A percentile compares a stretch with the other conserved stretches of the same genome.
Conservation (phyloP, 2,888 invertebrate genomes). For the Orthonychiurus folsomi region DNA sequence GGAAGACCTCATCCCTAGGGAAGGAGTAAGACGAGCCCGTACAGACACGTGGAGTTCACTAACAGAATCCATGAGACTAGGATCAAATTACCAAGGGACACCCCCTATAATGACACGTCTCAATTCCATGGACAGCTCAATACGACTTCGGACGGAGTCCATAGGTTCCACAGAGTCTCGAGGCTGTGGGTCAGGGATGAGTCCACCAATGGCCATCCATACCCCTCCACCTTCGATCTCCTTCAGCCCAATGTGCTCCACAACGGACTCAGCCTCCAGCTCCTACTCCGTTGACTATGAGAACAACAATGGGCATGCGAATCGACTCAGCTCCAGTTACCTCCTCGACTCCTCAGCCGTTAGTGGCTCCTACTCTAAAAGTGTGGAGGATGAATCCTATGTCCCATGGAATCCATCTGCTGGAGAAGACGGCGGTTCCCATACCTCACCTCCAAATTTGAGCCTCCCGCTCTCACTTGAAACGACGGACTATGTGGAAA, state of each 20-base stretch:
- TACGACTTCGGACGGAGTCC: slow-evolving; percentile 28
- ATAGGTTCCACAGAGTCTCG: slow-evolving; percentile 27
- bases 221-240: slow-evolving; percentile 26
- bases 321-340: slow-evolving; percentile 9
- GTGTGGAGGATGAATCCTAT: slow-evolving; percentile 33
- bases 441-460: slow-evolving; percentile 17
- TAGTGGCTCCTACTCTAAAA: slow-evolving; percentile 30
- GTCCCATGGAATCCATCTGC: slow-evolving; percentile 35
- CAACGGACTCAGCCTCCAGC: slow-evolving; percentile 37
- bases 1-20: slow-evolving; percentile 34
- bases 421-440: slow-evolving; percentile 21
- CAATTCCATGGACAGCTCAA: slow-evolving; percentile 29
- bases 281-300: slow-evolving; percentile 37
- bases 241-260: slow-evolving; percentile 32
- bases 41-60: slow-evolving; percentile 30
- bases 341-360: slow-evolving; percentile 12
- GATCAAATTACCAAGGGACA: slow-evolving; percentile 20
- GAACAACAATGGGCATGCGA: slow-evolving; percentile 33
- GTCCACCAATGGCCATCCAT: slow-evolving; percentile 34
- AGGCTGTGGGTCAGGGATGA: slow-evolving; percentile 25
- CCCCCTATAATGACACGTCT: slow-evolving; percentile 34
- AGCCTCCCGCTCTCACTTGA: slow-evolving; percentile 29
- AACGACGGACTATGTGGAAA: slow-evolving; percentile 35
- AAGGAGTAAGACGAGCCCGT: slow-evolving; percentile 19
- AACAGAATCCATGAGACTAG: neutral